Evolutionary conservation across 2,888 invertebrate species (phyloP).

Genomic region (Cosmorhoe ocellata): DNA sequence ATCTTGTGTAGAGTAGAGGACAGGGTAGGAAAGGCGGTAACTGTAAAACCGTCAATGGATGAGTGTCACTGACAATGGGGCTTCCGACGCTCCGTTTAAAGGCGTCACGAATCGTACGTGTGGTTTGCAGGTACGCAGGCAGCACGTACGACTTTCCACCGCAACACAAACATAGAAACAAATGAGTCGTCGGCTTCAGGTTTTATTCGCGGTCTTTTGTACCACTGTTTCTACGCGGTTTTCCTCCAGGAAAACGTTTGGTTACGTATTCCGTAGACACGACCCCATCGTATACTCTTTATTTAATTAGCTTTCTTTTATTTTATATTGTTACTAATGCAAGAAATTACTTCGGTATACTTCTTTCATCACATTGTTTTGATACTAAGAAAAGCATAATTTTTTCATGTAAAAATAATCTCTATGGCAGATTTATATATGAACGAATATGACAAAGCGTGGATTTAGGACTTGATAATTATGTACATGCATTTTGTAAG

Average conservation of each 20-base stretch:
- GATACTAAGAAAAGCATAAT: too few species aligned
- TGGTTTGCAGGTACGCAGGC: conserved; percentile 46
- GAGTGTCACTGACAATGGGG: conserved; percentile 74
- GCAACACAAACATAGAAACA: conserved; percentile 50
- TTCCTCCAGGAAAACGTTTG: conserved; percentile 19
- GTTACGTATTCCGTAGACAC: conserved; percentile 11
- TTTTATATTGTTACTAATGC: background rate
- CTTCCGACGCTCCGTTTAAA: conserved; percentile 56
- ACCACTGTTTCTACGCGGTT: conserved; percentile 22
- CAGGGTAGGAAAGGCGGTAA: conserved; percentile 58
- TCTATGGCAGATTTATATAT: too few species aligned
- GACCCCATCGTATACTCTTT: background rate
- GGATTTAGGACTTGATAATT: too few species aligned
- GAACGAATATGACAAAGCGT: background rate
- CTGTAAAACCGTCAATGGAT: conserved; percentile 74
- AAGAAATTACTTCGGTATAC: too few species aligned
- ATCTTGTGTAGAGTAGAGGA: conserved; percentile 50
- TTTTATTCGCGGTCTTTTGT: conserved; percentile 39
- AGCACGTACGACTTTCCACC: conserved; percentile 70
- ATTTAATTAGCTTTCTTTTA: conserved; percentile 7
- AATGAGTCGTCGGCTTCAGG: conserved; percentile 45
- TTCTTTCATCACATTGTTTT: too few species aligned
- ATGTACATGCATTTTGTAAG: background rate
- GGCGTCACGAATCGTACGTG: conserved; percentile 72
- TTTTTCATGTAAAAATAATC: too few species aligned